Evolutionary conservation across 2,113 vertebrate genomes (phyloP).

Genomic region (Sinosuthora webbiana): DNA sequence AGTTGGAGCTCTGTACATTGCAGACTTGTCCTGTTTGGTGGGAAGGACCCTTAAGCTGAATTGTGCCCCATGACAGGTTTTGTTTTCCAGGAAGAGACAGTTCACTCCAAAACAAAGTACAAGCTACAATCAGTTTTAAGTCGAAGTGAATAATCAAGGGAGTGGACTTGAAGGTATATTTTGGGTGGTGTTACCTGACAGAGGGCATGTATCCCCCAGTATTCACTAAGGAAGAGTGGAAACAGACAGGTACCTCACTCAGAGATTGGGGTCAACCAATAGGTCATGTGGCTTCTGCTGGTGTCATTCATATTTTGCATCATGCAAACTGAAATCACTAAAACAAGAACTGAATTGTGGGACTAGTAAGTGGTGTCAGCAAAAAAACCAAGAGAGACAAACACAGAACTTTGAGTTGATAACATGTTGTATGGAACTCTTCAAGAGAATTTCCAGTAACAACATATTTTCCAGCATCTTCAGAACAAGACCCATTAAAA

Average conservation of each 20-base stretch:
- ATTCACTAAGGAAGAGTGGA: neutral
- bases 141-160: neutral
- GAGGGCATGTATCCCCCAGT: neutral
- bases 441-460: neutral
- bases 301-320: neutral
- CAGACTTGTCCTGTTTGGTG: neutral
- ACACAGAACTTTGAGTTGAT: neutral
- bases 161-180: neutral
- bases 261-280: neutral
- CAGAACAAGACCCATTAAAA: neutral
- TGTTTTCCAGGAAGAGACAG: neutral
- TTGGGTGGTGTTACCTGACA: neutral
- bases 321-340: neutral
- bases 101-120: neutral
- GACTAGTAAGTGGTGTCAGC: neutral
- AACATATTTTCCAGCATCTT: neutral
- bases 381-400: neutral
- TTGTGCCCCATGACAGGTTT: neutral
- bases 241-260: neutral
- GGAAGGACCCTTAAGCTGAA: neutral
- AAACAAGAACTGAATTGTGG: neutral
- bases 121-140: neutral
- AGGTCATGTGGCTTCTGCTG: neutral
- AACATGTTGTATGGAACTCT: neutral
- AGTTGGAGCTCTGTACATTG: rapidly evolving